These are phyloP conservation scores for Dryadula phaetusa DNA, from an alignment of 2,888 invertebrate species.

Conservation along the genomic window DNA sequence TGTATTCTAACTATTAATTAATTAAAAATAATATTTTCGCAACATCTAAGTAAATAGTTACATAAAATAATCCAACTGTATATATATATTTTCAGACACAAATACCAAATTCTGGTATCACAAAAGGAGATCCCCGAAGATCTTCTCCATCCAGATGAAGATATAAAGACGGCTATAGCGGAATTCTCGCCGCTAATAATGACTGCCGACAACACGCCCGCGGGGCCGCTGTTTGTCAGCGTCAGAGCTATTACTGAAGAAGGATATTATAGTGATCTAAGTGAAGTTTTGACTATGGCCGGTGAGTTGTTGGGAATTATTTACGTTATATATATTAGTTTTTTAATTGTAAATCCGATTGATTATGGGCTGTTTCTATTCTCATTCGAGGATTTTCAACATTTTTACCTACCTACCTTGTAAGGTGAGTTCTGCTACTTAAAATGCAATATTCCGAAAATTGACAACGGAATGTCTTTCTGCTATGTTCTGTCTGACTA, in stretches of 20 bases:
- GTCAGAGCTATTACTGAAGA: constrained; percentile 85
- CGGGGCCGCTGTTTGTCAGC: constrained; percentile 85
- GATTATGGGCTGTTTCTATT: no score
- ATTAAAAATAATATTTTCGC: no score
- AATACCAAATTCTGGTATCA: constrained; percentile 88
- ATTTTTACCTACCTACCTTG: no score
- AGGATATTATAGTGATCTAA: constrained; percentile 86
- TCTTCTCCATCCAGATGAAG: constrained; percentile 64
- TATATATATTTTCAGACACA: constrained; percentile 54
- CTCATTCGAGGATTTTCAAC: no score
- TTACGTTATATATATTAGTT: no score
- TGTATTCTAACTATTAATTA: no score
- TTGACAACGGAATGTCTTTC: no score
- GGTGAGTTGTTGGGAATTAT: constrained; percentile 54
- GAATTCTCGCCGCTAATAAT: constrained; percentile 82
- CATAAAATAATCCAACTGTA: neutral
- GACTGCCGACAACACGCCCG: constrained; percentile 66
- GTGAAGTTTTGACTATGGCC: constrained; percentile 81
- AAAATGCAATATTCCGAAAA: no score
- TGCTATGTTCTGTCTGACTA: no score
- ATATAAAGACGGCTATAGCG: constrained; percentile 69
- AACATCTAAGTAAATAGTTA: no score
- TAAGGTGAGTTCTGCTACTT: no score
- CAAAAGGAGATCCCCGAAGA: constrained; percentile 78
- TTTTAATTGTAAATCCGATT: no score